Base-by-base conservation (phyloP, 1,140 invertebrate genomes). In the Tetragnatha versicolor region DNA sequence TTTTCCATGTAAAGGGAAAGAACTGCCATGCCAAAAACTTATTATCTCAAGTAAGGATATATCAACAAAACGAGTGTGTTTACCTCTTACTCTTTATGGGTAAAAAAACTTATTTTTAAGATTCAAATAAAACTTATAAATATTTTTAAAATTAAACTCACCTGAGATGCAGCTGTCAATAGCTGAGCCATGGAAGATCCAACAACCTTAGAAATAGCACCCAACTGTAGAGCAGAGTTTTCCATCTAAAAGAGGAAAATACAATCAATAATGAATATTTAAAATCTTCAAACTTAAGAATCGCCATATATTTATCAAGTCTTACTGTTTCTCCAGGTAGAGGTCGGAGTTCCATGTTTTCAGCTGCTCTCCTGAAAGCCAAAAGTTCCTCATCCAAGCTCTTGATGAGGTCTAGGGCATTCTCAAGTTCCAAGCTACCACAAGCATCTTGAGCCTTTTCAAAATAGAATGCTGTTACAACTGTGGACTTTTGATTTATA, bases 371-470 rank as follows among this genome's bases (percentile, higher is more conserved):
- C 75, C 92, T 90, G 76, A 95, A 92, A 81, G 94, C 93, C 12
- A 91, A 88, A 0, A 98, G 85, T 83, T 98, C 95, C 47, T 90
- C 90, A 83, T 94, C 91, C 31, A 98, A 87, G 55, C 90, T 90
- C 3, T 89, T 88, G 33, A 98, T 92, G 22, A 94, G 85, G 63
- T 96, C 93, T 22, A 94, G 87, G 0, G 94, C 94, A 0, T 93
- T 92, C 81, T 94, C 92, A 53, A 93, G 85, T 83, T 96, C 95
- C 78, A 94, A 87, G n/a, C 93, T 93, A 80, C 92, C 93, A 84
- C 94, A 96, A 1, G 92, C 92, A 83, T 96, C 92, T 81, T 94
- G 91, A 0, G 95, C 93, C 83, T 84, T 70, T 12, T 12, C 20
- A 73, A 61, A 77, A 47, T 27, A 39, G 75, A 17, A 72, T 6